Percentiles rank a stretch among this genome's conserved stretches.
Conservation (phyloP, 2,888 invertebrate species). For the Euspilapteryx auroguttella region DNA sequence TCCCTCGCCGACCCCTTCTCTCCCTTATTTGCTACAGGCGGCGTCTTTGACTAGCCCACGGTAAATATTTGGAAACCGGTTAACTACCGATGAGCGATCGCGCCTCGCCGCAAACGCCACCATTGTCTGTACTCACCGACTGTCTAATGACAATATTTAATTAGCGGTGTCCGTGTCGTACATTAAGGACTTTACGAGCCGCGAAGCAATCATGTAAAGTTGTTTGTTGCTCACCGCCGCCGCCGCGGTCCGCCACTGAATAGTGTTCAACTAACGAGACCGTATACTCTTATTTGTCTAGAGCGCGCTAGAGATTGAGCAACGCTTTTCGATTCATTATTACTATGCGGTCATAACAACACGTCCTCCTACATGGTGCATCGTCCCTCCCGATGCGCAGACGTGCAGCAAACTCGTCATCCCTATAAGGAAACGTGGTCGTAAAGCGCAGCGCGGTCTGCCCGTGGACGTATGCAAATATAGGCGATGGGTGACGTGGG, state of each 20-base stretch:
- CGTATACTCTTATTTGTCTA: constrained; percentile 20
- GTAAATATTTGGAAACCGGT: constrained; percentile 52
- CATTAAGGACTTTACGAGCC: constrained; percentile 28
- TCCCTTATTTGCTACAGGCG: constrained; percentile 35
- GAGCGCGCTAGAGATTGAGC: constrained; percentile 6
- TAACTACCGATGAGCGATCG: constrained; percentile 47
- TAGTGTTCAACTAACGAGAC: too few species aligned
- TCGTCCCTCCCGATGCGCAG: too few species aligned
- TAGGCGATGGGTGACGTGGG: constrained; percentile 14
- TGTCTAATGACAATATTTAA: constrained; percentile 53
- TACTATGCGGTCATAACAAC: neutral
- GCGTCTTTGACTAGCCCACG: constrained; percentile 40
- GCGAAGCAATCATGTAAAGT: constrained; percentile 17
- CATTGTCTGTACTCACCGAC: constrained; percentile 44
- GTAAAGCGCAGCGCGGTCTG: constrained; percentile 13
- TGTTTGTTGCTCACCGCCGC: constrained; percentile 14
- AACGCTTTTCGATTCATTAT: too few species aligned
- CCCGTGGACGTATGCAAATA: constrained; percentile 15
- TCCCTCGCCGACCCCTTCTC: constrained; percentile 10
- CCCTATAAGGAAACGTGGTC: constrained; percentile 15
- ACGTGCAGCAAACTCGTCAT: constrained; percentile 14
- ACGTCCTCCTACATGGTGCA: neutral
- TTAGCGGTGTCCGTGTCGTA: constrained; percentile 49
- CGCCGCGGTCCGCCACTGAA: neutral
- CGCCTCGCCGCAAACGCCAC: constrained; percentile 16